Evolutionary conservation across 2,797 vertebrate genomes (phyloP), one percentile per base, ranked within the genome.

Genomic region (Chromis chromis): DNA sequence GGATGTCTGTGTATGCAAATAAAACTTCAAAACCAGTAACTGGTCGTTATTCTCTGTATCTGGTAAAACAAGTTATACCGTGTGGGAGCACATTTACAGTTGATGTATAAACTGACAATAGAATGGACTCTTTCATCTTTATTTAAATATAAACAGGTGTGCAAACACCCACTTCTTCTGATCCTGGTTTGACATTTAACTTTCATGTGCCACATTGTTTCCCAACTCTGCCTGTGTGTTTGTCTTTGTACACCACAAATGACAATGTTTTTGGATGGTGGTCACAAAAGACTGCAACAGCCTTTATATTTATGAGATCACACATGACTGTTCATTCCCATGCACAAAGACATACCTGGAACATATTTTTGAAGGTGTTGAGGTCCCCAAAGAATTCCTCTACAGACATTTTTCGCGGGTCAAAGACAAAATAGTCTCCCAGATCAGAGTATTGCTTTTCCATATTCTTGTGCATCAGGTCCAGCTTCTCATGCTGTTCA

Each of bases 301-400:
- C 10, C 3, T 19, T 11, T 4, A n/a, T 17, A 54, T 49, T 27
- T 74, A 42, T 50, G 16, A 19, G 42, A 59, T 53, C 12, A 64
- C 12, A 42, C n/a, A 4, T 40, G 12, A 27, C 9, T 48, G 28
- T 50, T 81, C 10, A 52, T 61, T 63, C 21, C 50, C 33, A 63
- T 53, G 19, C 19, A 59, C 36, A 59, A 44, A 52, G 44, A 68
- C 88, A 14, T 25, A 97, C 96, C 95, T 96, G 88, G 89, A 98
- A 96, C 94, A 95, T 96, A 86, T 93, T 96, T 80, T 89, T 96
- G 65, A 98, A 97, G 90, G 91, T 96, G 89, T 94, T 95, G 63
- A 97, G 89, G 71, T 97, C 96, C 0, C 92, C 92, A 50, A 96
- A 97, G 82, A 97, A 93, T 76, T 97, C 96, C 80, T 95, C 96